Evolutionary conservation across 2,113 vertebrate genomes (phyloP), one percentile per base, ranked within the genome.

Genomic region (Reinhardtius hippoglossoides): DNA sequence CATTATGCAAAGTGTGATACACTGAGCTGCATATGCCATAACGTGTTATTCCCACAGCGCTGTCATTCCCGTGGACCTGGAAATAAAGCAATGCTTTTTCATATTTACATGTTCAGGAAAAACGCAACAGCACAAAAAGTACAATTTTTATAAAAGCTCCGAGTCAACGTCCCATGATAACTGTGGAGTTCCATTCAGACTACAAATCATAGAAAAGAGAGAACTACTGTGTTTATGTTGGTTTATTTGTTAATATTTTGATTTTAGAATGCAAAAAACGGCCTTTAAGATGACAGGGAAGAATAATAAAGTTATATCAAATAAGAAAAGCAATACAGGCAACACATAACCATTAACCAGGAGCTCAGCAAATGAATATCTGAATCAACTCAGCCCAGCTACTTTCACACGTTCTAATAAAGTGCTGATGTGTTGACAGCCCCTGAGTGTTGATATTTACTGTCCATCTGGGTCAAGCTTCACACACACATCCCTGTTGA

Each of bases 1-100:
- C 72, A 84, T 92, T 92, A 92, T 88, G 87, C 81, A 59, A 87
- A 93, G 80, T 69, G 16, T 67, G 76, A 81, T 66, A 82, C 78
- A 83, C 67, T 58, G 71, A 81, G 68, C 67, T 58, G 70, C 67
- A 91, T 80, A 77, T 88, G 87, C 89, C 85, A 42, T 23, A 85
- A 78, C 0, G 59, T 56, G 76, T 90, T 87, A 85, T 56, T 88
- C 67, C 72, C 20, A 0, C 61, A 68, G 65, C 7, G 9, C 18
- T 80, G 80, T 78, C 79, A 78, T 52, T 52, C 7, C 54, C 60
- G 40, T 14, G 9, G 68, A 69, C 58, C 58, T 44, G 27, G 50
- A 82, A 83, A 69, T 57, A 75, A 69, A 83, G 16, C 20, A 26
- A 9, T 2, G 0, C 24, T 31, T 20, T 61, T 71, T 71, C 23